Base-by-base conservation (phyloP, 2,113 vertebrate species). In the Bolborhynchus lineola region DNA sequence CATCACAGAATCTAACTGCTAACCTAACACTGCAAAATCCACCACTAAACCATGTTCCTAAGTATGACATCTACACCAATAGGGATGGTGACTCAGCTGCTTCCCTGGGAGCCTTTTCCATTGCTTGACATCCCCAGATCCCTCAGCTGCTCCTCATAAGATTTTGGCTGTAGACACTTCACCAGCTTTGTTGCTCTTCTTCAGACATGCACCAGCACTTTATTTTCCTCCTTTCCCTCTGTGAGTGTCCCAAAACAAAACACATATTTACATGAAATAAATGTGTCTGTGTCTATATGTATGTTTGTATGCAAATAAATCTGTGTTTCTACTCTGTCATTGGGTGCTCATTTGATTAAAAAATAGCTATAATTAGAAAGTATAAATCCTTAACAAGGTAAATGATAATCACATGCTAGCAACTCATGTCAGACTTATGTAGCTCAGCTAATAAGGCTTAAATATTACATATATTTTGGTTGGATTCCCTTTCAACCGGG, bases 371-470 rank as follows among this genome's bases (percentile, higher is more conserved):
- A 72, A 59, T 69, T 80, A 74, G 31, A 76, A 95, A 59, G 4
- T 13, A 46, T 24, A 46, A 44, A 65, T 41, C 13, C 37, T 31
- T 65, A 57, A 11, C 16, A 10, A 62, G 31, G 16, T 52, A 78
- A 68, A 68, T 9, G 33, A 16, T n/a, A 72, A 71, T 47, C 60
- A 60, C 57, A 92, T 10, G 4, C 42, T 59, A 64, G n/a, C 24
- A 65, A 72, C 55, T 95, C 70, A 31, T 23, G 75, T 87, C 59
- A 93, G n/a, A 88, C 67, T 79, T 63, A 60, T 80, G 37, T 80
- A 94, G 81, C 35, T 90, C 79, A 88, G 41, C 4, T 67, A 94
- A 83, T 79, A 90, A 93, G 33, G 11, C 26, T 81, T 75, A 64
- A 52, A 90, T 60, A 1, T 12, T 62, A 23, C n/a, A 33, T 7